Evolutionary conservation across 2,797 vertebrate genomes (phyloP), one percentile per base, ranked within the genome.

Genomic region (Parambassis ranga): DNA sequence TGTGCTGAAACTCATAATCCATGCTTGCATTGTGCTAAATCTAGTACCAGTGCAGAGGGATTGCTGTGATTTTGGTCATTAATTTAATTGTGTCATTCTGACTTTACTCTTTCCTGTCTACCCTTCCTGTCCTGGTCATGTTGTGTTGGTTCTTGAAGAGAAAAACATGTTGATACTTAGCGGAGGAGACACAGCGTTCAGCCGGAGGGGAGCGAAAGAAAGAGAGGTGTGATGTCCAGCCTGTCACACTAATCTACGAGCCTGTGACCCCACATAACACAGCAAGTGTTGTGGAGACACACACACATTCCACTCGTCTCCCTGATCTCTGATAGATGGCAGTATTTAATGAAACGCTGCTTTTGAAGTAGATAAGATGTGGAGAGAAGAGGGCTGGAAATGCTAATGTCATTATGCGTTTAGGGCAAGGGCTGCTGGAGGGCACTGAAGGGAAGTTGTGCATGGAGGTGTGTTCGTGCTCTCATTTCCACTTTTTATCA

Each of bases 361-460:
- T 75, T 85, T 83, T 87, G 84, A 83, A 87, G 81, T 76, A 75
- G 83, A 84, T 87, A 84, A 85, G 87, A 84, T 65, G 74, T 49
- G 62, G 47, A 70, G 74, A 65, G 77, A 66, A 60, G 67, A 67
- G 70, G 73, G 47, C 64, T 63, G 35, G 28, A 76, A 79, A 77
- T 62, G 68, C 77, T 86, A 69, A 73, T 81, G 79, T 72, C 67
- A 71, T 81, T 71, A 77, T 71, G 73, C 63, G 76, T 65, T 50
- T 7, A 22, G 67, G 57, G 47, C 26, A 18, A 30, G 14, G 56
- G 68, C 51, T 27, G 37, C 73, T 58, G 73, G 56, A 26, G 75
- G 66, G 64, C 53, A 41, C 14, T 10, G 19, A 13, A 44, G 43
- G 39, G 43, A 39, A 52, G 39, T 62, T 59, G 14, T 36, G 67